These are phyloP conservation scores for Drosophila miranda DNA, from an alignment of 1,140 invertebrate species.

Conservation along the genomic window DNA sequence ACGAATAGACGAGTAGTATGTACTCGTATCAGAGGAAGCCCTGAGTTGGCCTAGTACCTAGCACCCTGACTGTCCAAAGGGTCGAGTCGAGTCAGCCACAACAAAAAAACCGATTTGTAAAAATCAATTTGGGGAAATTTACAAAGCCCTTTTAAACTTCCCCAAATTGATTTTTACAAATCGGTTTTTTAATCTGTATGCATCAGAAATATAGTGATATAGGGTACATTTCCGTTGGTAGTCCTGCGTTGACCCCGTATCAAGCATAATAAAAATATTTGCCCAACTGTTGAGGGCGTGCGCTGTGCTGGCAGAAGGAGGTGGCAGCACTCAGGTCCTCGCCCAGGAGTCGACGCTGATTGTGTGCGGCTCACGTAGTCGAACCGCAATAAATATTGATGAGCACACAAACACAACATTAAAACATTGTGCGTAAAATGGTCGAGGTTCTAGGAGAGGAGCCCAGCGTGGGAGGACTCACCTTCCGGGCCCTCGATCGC, in stretches of 20 bases:
- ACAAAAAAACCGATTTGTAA: no score
- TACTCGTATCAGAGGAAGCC: no score
- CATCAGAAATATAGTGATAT: no score
- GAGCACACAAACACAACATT: conserved; percentile 78
- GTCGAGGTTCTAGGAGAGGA: conserved; percentile 24
- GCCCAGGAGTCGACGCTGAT: conserved; percentile 42
- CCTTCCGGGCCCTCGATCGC: neutral
- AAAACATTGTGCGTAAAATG: conserved; percentile 73
- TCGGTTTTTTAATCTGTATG: no score
- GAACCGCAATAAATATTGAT: conserved; percentile 80
- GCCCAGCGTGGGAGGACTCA: neutral
- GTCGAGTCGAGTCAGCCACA: no score
- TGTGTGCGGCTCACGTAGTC: conserved; percentile 76
- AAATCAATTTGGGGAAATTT: no score
- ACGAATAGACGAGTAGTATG: no score
- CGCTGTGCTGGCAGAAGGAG: neutral
- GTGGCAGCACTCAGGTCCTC: neutral
- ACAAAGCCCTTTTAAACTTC: no score
- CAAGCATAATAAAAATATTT: conserved; percentile 52
- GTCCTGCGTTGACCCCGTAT: no score
- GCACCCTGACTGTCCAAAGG: no score
- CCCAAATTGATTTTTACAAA: no score
- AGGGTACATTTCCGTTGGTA: conserved; percentile 11
- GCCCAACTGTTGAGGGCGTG: conserved; percentile 39
- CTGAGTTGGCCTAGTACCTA: no score